Conservation (phyloP, 2,888 invertebrate genomes). For the Cheilosia impressa region DNA sequence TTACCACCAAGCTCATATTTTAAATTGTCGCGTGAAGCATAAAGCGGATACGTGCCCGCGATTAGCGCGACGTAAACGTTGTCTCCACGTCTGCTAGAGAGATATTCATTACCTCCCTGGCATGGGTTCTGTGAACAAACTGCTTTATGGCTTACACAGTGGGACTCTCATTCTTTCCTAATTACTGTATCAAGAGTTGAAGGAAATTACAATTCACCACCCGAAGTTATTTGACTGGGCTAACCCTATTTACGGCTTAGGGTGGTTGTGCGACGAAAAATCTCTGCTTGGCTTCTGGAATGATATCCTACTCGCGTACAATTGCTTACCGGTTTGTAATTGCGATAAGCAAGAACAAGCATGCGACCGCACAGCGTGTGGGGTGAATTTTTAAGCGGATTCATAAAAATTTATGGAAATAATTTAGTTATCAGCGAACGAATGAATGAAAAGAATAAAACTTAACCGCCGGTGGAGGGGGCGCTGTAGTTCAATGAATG, state of each 20-base stretch:
- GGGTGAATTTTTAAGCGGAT: constrained; percentile 75
- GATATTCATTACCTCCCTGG: constrained; percentile 37
- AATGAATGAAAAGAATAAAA: constrained; percentile 73
- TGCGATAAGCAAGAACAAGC: constrained; percentile 66
- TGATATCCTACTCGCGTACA: constrained; percentile 63
- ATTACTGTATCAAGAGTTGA: constrained; percentile 63
- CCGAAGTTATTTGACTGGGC: constrained; percentile 56
- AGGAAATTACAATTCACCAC: constrained; percentile 57
- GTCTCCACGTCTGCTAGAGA: constrained; percentile 54
- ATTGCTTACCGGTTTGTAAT: constrained; percentile 75
- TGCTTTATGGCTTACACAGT: constrained; percentile 35
- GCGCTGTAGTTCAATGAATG: constrained; percentile 46
- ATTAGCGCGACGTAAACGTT: constrained; percentile 61
- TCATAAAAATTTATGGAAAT: constrained; percentile 74
- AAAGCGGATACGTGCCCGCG: constrained; percentile 69
- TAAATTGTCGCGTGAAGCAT: constrained; percentile 73
- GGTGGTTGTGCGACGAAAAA: constrained; percentile 29
- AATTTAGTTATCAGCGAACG: constrained; percentile 72
- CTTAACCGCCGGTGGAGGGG: constrained; percentile 60
- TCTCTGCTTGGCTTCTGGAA: constrained; percentile 51
- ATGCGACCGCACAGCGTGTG: constrained; percentile 44
- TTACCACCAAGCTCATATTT: constrained; percentile 63
- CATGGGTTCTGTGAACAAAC: constrained; percentile 31
- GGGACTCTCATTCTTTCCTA: constrained; percentile 39
- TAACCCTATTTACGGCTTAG: constrained; percentile 47